Base-by-base conservation (phyloP, 92 coral and sea anemone genomes). In the Chrysogorgia sp. region DNA sequence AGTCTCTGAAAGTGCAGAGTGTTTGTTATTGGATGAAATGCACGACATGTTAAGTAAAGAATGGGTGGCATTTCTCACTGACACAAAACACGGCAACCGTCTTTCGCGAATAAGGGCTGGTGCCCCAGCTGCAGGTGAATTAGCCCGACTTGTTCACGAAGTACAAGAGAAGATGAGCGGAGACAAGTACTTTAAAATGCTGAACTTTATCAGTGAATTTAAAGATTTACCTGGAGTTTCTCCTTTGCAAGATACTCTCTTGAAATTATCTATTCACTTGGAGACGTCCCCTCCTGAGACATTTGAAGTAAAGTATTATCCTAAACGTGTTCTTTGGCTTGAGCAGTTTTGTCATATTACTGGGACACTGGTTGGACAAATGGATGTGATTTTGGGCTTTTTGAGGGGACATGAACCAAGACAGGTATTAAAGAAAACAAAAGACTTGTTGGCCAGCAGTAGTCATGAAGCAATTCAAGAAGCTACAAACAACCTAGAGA, bases 71-170 rank as follows among this genome's bases (percentile, higher is more conserved):
- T 67, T 6, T 20, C 23, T 67, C 20, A n/a, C 52, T 8, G 74
- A 67, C 25, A 67, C 26, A 13, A 67, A 67, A 55, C 74, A 53
- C 17, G 74, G 74, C 3, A 41, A 67, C 14, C 22, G 55, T 12
- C 28, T 67, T 19, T n/a, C 29, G 33, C 74, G 74, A 32, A 67
- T 67, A 40, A 52, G 74, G 55, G 74, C 97, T 9, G 85, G 92
- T 9, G 93, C 86, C 28, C 78, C 86, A 15, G 63, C 81, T 1
- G 93, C 89, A 29, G 92, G 84, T 21, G 84, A 88, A 49, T 52
- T 67, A 22, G 41, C 74, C 24, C 53, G 74, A 32, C 23, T 67
- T 40, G 53, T 40, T 13, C 34, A 10, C 7, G 74, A 40, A 12
- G 28, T 67, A 24, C 74, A 67, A 25, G 49, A 40, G 34, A 67